A percentile compares a stretch with the other conserved stretches of the same genome.
Evolutionary conservation across 2,113 vertebrate genomes (phyloP).

Genomic region (Corvus cornix): DNA sequence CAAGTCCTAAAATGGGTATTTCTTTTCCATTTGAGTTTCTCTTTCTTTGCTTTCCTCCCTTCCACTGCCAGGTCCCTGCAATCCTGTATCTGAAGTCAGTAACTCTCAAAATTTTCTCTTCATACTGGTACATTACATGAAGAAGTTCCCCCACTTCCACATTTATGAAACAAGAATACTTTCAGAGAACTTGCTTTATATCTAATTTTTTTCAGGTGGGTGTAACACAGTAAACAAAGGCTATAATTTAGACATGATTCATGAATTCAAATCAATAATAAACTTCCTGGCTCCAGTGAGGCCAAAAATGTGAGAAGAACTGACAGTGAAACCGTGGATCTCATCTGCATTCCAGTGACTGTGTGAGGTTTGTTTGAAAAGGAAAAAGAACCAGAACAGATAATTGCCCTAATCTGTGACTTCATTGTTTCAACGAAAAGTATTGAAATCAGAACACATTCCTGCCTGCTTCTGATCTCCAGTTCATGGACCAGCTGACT

Average conservation of each 20-base stretch:
- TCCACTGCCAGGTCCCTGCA: neutral
- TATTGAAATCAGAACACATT: neutral
- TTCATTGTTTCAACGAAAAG: neutral
- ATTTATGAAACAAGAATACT: neutral
- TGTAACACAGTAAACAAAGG: neutral
- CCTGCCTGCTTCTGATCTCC: neutral
- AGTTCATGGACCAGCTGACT: neutral
- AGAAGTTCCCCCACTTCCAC: neutral
- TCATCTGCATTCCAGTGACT: neutral
- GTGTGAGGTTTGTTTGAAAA: neutral
- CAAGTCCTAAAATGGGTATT: neutral
- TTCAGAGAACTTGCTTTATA: neutral
- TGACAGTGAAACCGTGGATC: fast-evolving
- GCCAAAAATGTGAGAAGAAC: neutral
- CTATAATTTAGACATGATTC: neutral
- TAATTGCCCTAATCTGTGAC: neutral
- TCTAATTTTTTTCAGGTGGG: neutral
- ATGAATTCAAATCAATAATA: neutral
- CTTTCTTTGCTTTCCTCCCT: neutral
- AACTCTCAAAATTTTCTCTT: neutral
- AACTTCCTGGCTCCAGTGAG: neutral
- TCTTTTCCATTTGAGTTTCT: neutral
- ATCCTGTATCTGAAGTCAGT: neutral
- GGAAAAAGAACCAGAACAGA: neutral
- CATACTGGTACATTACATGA: neutral